phyloP scores from a whole-genome alignment of 2,113 vertebrate species.

The Chionis minor region DNA sequence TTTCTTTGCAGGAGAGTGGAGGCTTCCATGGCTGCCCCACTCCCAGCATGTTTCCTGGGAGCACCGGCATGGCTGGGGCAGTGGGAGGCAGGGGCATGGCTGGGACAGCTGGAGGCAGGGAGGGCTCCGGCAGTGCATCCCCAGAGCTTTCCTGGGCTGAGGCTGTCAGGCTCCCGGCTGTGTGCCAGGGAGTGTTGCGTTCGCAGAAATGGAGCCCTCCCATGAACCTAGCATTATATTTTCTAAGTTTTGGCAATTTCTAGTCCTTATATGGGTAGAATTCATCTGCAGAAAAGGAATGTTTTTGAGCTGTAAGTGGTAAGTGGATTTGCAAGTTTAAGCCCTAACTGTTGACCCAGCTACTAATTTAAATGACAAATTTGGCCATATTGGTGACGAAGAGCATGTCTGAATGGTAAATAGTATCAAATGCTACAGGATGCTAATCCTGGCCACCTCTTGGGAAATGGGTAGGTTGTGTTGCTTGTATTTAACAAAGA shows the following conservation, averaged over 20 bases:
- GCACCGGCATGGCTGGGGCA: not conserved
- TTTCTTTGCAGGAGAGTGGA: not conserved
- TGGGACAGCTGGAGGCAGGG: not conserved
- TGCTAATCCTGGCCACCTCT: not conserved
- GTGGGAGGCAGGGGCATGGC: not conserved
- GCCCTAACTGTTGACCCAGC: not conserved
- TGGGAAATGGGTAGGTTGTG: not conserved
- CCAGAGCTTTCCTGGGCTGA: rapidly evolving
- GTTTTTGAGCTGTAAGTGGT: not conserved
- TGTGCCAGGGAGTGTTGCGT: not conserved
- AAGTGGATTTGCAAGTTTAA: not conserved
- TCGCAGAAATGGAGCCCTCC: not conserved
- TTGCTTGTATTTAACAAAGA: not conserved
- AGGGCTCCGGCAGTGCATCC: not conserved
- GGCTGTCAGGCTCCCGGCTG: not conserved
- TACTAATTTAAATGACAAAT: not conserved
- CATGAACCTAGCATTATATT: not conserved
- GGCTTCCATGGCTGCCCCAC: rapidly evolving
- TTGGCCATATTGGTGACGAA: not conserved
- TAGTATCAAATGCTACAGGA: not conserved
- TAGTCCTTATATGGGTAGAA: not conserved
- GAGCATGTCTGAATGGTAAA: not conserved
- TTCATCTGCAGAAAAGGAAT: not conserved
- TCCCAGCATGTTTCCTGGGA: not conserved
- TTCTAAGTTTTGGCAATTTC: not conserved